phyloP scores from a whole-genome alignment of 1,140 invertebrate species.

The Drosophila nebulosa region DNA sequence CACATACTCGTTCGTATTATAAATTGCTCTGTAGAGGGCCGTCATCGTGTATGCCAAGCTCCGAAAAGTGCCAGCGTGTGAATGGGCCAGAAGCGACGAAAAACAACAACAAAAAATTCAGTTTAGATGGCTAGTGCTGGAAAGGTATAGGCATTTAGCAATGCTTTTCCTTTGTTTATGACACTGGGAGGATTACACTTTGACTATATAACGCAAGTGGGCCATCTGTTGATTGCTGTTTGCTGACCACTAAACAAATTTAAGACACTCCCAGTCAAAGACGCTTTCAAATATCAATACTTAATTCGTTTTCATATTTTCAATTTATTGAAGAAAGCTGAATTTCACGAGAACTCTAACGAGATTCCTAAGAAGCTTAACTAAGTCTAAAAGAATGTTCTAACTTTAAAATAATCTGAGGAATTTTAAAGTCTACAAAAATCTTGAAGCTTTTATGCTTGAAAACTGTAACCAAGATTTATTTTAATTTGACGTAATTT shows the following conservation, averaged over 20 bases:
- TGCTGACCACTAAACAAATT: background rate
- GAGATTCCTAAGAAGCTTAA: no score
- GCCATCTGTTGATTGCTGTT: background rate
- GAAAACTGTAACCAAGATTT: no score
- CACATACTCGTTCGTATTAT: conserved; percentile 45
- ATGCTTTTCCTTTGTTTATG: background rate
- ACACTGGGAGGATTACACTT: background rate
- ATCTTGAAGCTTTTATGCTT: no score
- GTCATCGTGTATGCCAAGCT: conserved; percentile 15
- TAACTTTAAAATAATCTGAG: no score
- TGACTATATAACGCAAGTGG: background rate
- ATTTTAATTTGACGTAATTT: no score
- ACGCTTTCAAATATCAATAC: no score
- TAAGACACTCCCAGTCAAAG: no score
- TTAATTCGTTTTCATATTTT: no score
- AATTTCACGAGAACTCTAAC: no score
- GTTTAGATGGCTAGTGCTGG: conserved; percentile 34
- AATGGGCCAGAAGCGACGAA: conserved; percentile 49
- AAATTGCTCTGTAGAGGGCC: conserved; percentile 65
- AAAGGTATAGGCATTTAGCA: conserved; percentile 30
- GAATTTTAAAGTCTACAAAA: no score
- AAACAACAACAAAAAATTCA: background rate
- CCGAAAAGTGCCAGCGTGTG: conserved; percentile 62
- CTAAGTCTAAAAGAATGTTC: no score
- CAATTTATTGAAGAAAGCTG: no score